Evolutionary conservation across 2,797 vertebrate genomes (phyloP).

Genomic region (Discoglossus pictus): DNA sequence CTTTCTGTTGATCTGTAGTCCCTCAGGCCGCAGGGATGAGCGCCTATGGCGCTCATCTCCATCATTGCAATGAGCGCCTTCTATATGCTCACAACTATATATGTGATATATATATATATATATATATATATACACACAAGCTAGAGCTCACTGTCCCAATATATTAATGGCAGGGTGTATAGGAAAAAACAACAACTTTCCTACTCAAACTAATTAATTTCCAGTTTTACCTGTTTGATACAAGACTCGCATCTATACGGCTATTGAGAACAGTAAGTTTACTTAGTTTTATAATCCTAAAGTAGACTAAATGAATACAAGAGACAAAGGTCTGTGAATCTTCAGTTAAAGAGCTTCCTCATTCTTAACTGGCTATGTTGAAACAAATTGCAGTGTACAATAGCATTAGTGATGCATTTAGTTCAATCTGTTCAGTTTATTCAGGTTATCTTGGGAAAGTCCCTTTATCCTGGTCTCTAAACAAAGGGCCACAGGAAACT

Average conservation of each 20-base stretch:
- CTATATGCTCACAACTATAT: too few species aligned
- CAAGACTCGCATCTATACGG: neutral
- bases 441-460: neutral
- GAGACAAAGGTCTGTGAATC: constrained; percentile 19
- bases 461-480: too few species aligned
- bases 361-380: constrained; percentile 7
- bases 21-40: too few species aligned
- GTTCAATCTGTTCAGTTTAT: constrained; percentile 6
- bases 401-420: neutral
- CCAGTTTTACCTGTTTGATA: constrained; percentile 21
- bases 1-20: too few species aligned
- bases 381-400: constrained; percentile 21
- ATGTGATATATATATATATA: too few species aligned
- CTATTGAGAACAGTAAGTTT: constrained; percentile 18
- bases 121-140: too few species aligned
- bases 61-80: too few species aligned
- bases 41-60: too few species aligned
- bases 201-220: neutral
- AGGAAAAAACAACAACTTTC: neutral
- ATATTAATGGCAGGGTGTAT: too few species aligned
- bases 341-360: constrained; percentile 12
- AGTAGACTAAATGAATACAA: neutral
- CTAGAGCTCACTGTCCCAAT: too few species aligned
- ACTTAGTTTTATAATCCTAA: neutral
- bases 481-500: too few species aligned